Evolutionary conservation across 2,113 vertebrate genomes (phyloP), one percentile per base, ranked within the genome.

Genomic region (Poicephalus meyeri): DNA sequence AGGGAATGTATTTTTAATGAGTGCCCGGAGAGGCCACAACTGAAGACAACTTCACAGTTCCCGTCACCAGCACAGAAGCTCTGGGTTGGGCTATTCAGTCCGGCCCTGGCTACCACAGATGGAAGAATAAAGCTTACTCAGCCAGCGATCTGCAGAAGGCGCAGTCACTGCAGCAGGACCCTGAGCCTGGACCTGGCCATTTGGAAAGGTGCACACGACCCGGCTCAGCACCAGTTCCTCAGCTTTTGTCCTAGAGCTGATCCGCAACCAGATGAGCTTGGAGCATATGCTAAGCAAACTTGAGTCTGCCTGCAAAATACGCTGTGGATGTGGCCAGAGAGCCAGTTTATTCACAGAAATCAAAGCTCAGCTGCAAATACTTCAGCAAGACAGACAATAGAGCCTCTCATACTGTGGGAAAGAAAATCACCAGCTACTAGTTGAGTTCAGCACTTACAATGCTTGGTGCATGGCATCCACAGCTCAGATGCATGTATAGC

Each of bases 321-420:
- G 24, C 58, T 2, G 31, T 50, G 90, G 82, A 71, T 37, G 60
- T 12, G 71, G 76, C 49, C 84, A 55, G 87, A 58, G 55, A 46
- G 44, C 19, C 58, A 31, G 37, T 10, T 71, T 29, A 19, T n/a
- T 42, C 89, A 66, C 37, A 16, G 4, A 64, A 95, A 94, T 47
- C 91, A 82, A 82, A 94, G 94, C 95, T 90, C 79, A 94, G 92
- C 88, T 91, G 95, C 95, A 85, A 91, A 53, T 18, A 18, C 15
- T 58, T 69, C 87, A 69, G 58, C 11, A 21, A 3, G 50, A 28
- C 53, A 90, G 79, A 91, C 90, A 90, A 77, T n/a, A 55, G 93
- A 84, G 88, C 65, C 88, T 80, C 90, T 88, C 64, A 70, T 4
- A 15, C 64, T 52, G 85, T 16, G 50, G 77, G 90, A n/a, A 88